Percentiles rank a stretch among this genome's conserved stretches.
These are phyloP conservation scores for Osmerus mordax DNA, from an alignment of 2,113 vertebrate species.

Conservation along the genomic window DNA sequence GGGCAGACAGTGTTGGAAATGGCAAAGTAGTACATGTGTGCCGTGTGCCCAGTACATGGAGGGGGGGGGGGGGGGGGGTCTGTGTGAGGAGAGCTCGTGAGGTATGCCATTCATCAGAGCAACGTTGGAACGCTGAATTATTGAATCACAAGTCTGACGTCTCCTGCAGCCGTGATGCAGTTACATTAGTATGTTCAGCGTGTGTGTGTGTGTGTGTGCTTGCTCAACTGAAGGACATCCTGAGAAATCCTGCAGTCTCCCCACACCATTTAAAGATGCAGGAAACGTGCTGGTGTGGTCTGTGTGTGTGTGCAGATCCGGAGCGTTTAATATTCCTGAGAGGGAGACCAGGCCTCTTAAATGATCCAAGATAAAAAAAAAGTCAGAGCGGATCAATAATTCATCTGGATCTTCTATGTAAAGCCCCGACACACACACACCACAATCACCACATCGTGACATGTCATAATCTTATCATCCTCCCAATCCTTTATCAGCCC, in stretches of 20 bases:
- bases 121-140: constrained; percentile 17
- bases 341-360: constrained; percentile 7
- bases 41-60: no score
- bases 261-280: not conserved
- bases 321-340: not conserved
- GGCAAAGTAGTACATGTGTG: no score
- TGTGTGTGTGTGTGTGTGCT: no score
- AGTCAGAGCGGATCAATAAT: not conserved
- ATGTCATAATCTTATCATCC: constrained; percentile 18
- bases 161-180: not conserved
- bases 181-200: not conserved
- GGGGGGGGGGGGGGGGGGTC: no score
- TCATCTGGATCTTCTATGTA: not conserved
- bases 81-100: not conserved
- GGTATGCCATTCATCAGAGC: constrained; percentile 21
- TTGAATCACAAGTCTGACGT: not conserved
- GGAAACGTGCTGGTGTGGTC: constrained; percentile 16
- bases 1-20: no score
- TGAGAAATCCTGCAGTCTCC: not conserved
- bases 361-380: constrained; percentile 3
- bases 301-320: not conserved
- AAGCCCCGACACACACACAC: not conserved
- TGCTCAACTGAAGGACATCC: not conserved
- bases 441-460: constrained; percentile 7
- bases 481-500: constrained; percentile 9